phyloP scores from a whole-genome alignment of 1,140 invertebrate genomes.

The Bombus affinis region DNA sequence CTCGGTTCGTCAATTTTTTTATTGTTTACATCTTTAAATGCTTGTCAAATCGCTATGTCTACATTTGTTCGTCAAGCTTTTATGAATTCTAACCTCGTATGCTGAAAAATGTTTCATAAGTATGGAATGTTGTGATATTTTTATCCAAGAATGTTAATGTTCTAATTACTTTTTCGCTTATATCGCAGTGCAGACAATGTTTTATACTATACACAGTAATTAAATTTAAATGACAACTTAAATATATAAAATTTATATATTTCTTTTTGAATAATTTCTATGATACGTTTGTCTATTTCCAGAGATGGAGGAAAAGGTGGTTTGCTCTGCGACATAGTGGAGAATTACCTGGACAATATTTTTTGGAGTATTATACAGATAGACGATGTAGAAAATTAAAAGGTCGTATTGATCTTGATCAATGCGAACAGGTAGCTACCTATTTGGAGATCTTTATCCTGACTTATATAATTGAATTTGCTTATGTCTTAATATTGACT shows the following conservation, averaged over 20 bases:
- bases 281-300: constrained; percentile 58
- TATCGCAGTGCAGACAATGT: not conserved
- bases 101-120: not conserved
- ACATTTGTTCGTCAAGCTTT: not conserved
- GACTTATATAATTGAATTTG: not conserved
- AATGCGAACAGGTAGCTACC: constrained; percentile 93
- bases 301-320: constrained; percentile 97
- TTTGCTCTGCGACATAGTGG: constrained; percentile 95
- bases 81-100: constrained; percentile 20
- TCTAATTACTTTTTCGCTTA: not conserved
- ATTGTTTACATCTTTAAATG: constrained; percentile 56
- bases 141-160: not conserved
- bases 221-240: not conserved
- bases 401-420: constrained; percentile 95
- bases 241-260: not conserved
- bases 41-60: constrained; percentile 1
- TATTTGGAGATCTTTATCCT: not conserved
- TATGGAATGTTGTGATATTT: constrained; percentile 19
- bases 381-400: constrained; percentile 92
- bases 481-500: constrained; percentile 14
- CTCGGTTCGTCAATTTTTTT: not conserved
- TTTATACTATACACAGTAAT: not conserved
- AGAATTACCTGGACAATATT: constrained; percentile 95
- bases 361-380: constrained; percentile 96
- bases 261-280: not conserved